Conservation (phyloP, 2,113 vertebrate species). For the Atrichornis clamosus region DNA sequence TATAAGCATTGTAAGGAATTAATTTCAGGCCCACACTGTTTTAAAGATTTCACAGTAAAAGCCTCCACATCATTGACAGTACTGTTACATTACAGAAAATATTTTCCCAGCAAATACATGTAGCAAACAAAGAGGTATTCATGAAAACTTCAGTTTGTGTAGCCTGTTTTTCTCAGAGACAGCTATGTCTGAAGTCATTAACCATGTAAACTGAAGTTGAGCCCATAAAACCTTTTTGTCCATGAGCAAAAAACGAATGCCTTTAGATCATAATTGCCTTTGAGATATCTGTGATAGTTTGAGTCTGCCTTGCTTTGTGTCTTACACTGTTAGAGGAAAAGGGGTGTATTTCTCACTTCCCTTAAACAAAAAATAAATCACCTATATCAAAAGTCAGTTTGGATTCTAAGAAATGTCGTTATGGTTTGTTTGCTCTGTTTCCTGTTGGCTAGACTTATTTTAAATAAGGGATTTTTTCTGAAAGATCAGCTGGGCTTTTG, state of each 20-base stretch:
- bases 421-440: background rate
- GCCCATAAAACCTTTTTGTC: background rate
- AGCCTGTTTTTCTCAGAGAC: background rate
- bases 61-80: background rate
- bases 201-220: background rate
- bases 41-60: background rate
- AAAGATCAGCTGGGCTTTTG: background rate
- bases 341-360: background rate
- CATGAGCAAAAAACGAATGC: background rate
- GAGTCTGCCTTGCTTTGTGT: background rate
- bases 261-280: background rate
- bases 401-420: background rate
- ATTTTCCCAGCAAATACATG: background rate
- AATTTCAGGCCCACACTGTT: background rate
- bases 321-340: background rate
- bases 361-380: background rate
- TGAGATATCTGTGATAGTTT: background rate
- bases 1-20: background rate
- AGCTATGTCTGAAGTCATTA: background rate
- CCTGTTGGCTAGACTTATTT: background rate
- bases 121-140: background rate
- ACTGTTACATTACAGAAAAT: background rate
- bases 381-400: background rate
- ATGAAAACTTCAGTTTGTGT: background rate
- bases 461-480: background rate